Conservation (phyloP, 2,797 vertebrate genomes). For the Phataginus tetradactyla region DNA sequence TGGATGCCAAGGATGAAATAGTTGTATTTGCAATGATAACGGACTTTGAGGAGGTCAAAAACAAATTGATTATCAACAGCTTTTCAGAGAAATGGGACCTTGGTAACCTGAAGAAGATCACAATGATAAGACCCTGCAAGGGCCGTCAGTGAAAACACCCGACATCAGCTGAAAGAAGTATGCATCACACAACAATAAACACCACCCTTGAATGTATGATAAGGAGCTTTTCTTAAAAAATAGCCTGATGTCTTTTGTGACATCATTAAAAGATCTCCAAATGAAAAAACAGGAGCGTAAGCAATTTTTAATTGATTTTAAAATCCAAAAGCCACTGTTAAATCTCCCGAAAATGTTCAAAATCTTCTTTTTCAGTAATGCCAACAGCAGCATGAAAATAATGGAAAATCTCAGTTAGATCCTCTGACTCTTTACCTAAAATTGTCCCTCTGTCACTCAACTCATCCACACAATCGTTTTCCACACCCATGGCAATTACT, state of each 20-base stretch:
- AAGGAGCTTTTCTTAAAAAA: background rate
- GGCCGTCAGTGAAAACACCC: background rate
- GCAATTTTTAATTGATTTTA: background rate
- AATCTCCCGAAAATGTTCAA: background rate
- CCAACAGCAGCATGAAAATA: background rate
- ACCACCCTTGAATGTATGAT: background rate
- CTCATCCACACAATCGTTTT: background rate
- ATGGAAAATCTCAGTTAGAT: background rate
- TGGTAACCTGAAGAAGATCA: background rate
- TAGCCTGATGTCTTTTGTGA: background rate
- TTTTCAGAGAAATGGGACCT: background rate
- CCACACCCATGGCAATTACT: background rate
- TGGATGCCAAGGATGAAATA: background rate
- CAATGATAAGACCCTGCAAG: background rate
- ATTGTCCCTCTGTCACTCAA: background rate
- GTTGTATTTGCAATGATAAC: background rate
- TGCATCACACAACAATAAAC: background rate
- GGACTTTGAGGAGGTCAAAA: background rate
- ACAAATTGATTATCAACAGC: background rate
- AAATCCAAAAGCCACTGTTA: background rate
- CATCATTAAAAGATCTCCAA: background rate
- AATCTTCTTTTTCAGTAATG: background rate
- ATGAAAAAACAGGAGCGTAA: background rate
- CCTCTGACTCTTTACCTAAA: background rate
- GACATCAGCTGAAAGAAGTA: background rate